Percentiles rank a stretch among this genome's conserved stretches.
Evolutionary conservation across 2,888 invertebrate genomes (phyloP).

Genomic region (Itoplectis maculator): DNA sequence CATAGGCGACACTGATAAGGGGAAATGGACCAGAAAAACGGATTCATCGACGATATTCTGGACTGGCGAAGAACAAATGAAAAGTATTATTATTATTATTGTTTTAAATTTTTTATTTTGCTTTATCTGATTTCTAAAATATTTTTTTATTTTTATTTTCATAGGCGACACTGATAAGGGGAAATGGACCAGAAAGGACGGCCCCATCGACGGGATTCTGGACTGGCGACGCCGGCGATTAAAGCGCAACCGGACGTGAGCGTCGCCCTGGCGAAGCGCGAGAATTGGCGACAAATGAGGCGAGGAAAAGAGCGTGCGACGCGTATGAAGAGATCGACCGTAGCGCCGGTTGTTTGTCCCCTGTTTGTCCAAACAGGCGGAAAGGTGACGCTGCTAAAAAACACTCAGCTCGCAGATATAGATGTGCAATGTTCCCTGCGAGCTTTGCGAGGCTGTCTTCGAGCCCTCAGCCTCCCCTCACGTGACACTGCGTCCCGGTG

Average conservation of each 20-base stretch:
- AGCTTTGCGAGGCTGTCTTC: not conserved
- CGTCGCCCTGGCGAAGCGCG: not conserved
- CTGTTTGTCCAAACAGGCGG: not conserved
- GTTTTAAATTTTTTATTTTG: not conserved
- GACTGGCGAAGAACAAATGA: no score
- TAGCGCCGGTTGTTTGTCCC: not conserved
- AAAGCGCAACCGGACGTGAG: not conserved
- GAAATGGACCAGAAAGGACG: not conserved
- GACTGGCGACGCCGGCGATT: not conserved
- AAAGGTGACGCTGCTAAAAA: not conserved
- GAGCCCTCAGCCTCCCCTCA: not conserved
- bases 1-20: no score
- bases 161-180: not conserved
- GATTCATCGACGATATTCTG: no score
- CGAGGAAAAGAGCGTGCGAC: not conserved
- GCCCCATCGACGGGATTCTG: not conserved
- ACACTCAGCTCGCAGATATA: not conserved
- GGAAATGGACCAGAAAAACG: no score
- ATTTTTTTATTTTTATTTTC: not conserved
- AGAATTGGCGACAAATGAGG: not conserved
- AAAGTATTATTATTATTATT: no score
- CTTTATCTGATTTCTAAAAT: not conserved
- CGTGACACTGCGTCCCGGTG: constrained; percentile 10
- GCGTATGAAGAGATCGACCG: not conserved
- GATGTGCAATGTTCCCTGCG: not conserved